Evolutionary conservation across 2,888 invertebrate species (phyloP).

Genomic region (Desoria tigrina): DNA sequence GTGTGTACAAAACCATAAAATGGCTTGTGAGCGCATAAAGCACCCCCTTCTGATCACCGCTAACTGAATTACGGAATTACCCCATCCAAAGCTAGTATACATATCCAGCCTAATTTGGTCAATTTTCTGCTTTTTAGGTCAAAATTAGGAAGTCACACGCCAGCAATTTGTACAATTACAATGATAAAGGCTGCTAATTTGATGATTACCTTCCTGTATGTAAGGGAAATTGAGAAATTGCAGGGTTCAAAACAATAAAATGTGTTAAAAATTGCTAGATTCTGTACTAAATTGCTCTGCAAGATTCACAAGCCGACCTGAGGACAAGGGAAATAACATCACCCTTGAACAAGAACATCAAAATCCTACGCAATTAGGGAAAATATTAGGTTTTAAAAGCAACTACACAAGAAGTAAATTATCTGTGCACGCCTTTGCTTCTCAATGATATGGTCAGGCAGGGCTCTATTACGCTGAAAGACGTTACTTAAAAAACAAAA

Average conservation of each 20-base stretch:
- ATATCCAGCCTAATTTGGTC: neutral
- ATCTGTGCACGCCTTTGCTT: no score
- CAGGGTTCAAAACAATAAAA: neutral
- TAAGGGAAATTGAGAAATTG: constrained; percentile 6
- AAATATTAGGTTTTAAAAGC: no score
- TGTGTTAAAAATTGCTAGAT: no score
- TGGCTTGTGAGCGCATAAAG: neutral
- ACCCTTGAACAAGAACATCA: no score
- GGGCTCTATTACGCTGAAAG: no score
- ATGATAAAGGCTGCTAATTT: constrained; percentile 2
- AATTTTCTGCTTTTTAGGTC: constrained; percentile 23
- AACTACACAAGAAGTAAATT: no score
- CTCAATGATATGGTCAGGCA: no score
- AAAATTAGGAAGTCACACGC: constrained; percentile 36
- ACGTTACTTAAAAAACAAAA: no score
- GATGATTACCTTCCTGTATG: constrained; percentile 1
- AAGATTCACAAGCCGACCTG: no score
- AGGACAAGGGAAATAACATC: no score
- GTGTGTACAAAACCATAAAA: neutral
- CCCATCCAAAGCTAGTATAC: neutral
- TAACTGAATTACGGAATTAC: constrained; percentile 11
- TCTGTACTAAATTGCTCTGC: no score
- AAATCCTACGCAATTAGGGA: no score
- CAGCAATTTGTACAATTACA: constrained; percentile 10
- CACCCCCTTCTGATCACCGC: neutral